Evolutionary conservation across 1,140 invertebrate species (phyloP).

Genomic region (Achatina immaculata): DNA sequence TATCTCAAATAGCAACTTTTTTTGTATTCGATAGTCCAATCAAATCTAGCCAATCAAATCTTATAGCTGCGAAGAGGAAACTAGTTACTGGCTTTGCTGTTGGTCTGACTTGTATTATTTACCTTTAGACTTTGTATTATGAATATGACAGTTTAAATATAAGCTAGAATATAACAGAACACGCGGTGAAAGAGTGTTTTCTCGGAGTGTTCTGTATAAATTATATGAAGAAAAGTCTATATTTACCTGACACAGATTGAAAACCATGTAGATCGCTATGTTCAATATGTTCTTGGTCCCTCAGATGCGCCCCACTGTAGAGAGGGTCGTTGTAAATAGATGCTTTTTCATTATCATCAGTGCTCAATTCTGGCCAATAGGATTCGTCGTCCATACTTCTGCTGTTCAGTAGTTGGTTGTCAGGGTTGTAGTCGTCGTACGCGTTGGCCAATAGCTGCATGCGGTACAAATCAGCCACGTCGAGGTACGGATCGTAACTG

Average conservation of each 20-base stretch:
- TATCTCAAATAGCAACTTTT: no score
- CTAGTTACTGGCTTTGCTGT: no score
- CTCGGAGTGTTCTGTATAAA: no score
- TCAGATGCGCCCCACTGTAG: conserved; percentile 67
- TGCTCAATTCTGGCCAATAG: conserved; percentile 23
- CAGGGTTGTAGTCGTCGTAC: conserved; percentile 37
- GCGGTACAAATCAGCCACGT: conserved; percentile 36
- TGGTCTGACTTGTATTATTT: no score
- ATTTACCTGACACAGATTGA: conserved; percentile 80
- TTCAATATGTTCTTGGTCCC: conserved; percentile 91
- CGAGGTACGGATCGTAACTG: conserved; percentile 31
- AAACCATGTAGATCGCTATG: conserved; percentile 90
- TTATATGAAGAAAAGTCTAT: no score
- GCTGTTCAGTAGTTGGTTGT: conserved; percentile 22
- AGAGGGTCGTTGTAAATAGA: conserved; percentile 32
- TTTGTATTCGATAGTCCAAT: no score
- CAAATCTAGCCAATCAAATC: no score
- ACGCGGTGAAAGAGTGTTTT: no score
- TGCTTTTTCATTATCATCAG: neutral
- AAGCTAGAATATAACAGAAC: no score
- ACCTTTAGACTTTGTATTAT: no score
- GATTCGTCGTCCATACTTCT: conserved; percentile 14
- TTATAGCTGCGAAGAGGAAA: no score
- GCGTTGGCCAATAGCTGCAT: conserved; percentile 43
- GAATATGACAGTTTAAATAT: no score